Percentiles rank a stretch among this genome's conserved stretches.
Evolutionary conservation across 2,113 vertebrate genomes (phyloP).

Genomic region (Oncorhynchus masou): DNA sequence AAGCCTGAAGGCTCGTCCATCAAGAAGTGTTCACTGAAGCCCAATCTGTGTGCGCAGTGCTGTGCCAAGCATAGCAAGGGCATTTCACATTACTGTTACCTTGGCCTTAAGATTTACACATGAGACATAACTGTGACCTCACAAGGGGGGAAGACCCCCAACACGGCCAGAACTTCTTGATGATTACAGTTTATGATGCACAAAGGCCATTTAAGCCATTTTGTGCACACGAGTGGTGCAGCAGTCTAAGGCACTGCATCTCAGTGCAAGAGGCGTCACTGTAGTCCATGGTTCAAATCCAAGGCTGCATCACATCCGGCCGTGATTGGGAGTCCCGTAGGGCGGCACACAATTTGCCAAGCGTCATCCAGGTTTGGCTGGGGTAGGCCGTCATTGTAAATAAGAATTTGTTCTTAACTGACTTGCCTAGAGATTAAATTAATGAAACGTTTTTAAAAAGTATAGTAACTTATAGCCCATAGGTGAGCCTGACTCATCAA

Average conservation of each 20-base stretch:
- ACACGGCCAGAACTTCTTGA: not conserved
- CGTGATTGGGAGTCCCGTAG: no score
- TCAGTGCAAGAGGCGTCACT: no score
- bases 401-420: no score
- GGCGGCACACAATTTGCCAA: no score
- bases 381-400: no score
- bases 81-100: not conserved
- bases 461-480: not conserved
- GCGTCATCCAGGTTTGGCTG: no score
- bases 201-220: not conserved
- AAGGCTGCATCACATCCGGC: no score
- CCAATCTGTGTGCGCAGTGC: not conserved
- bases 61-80: not conserved
- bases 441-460: no score
- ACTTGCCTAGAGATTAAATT: no score
- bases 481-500: not conserved
- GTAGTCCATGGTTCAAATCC: no score
- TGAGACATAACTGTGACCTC: not conserved
- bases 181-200: not conserved
- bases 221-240: no score
- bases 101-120: not conserved
- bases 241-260: no score
- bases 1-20: not conserved
- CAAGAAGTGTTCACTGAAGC: not conserved
- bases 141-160: not conserved